Base-by-base conservation (phyloP, 2,797 vertebrate genomes). In the Gadopsis marmoratus region DNA sequence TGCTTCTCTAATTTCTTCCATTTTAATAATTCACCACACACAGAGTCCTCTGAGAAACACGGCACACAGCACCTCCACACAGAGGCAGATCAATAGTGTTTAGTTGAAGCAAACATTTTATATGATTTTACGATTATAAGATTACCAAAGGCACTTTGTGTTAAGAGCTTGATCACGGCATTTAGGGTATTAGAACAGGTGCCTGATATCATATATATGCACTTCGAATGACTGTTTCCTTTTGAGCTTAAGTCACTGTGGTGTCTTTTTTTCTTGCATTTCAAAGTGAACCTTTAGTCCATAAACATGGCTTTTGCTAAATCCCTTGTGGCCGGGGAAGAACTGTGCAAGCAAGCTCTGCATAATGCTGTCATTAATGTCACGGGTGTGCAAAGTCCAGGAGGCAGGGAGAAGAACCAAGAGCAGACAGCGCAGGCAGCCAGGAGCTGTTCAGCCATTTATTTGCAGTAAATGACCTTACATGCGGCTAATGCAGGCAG, bases 281-380 rank as follows among this genome's bases (percentile, higher is more conserved):
- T 56, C 71, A 78, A 67, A 83, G 71, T 64, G 56, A 78, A 60
- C 84, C 67, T 81, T 80, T 58, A 79, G 76, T 87, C 67, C 66
- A 72, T 80, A 87, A 90, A 89, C 85, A 86, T 19, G 78, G 53
- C 60, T 84, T 77, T 77, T 74, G 67, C 13, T 61, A 64, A 84
- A 90, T 76, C 81, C 72, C 81, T 56, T 21, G 61, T 55, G 71
- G 70, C 43, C 9, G 70, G 37, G 33, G 66, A 59, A 54, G 56
- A 78, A 53, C 45, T 71, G 59, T 55, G 33, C 74, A 88, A 85
- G 88, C 77, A 84, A 35, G 51, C 60, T 65, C 37, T 82, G 64
- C 29, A 76, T 85, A 72, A 69, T 54, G 64, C 74, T 50, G 39
- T 54, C 31, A 19, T 73, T 85, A 86, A 84, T 51, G 26, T 26